Conservation (phyloP, 2,113 vertebrate genomes). For the Ophiodon elongatus region DNA sequence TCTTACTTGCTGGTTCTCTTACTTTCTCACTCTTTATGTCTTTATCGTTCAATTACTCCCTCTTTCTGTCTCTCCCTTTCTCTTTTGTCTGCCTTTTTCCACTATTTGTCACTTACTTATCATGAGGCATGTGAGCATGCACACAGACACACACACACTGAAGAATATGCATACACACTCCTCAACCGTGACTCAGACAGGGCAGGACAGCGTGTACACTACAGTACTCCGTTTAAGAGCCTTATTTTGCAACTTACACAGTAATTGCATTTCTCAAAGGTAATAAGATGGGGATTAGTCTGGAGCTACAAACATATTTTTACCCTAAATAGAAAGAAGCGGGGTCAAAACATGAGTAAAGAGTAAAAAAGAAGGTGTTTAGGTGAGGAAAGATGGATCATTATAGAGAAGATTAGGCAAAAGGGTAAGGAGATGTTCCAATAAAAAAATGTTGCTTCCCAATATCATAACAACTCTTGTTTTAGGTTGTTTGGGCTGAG, state of each 20-base stretch:
- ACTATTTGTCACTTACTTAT: not conserved
- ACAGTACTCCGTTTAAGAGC: slow-evolving; percentile 33
- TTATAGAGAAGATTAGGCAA: not conserved
- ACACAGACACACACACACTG: slow-evolving; percentile 15
- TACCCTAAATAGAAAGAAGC: slow-evolving; percentile 27
- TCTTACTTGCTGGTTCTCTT: slow-evolving; percentile 27
- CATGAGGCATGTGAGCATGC: not conserved
- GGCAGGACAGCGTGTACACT: slow-evolving; percentile 27
- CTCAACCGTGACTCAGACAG: slow-evolving; percentile 29
- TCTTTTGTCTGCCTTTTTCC: not conserved
- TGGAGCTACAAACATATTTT: slow-evolving; percentile 61
- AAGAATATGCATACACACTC: slow-evolving; percentile 22
- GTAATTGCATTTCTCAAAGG: slow-evolving; percentile 69
- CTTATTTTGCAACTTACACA: slow-evolving; percentile 62
- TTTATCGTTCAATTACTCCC: slow-evolving; percentile 5
- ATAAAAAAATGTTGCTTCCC: not conserved
- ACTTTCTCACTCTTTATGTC: not conserved
- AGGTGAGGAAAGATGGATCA: not conserved
- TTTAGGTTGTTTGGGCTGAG: not conserved
- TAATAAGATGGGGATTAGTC: slow-evolving; percentile 75
- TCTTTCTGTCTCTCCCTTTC: slow-evolving; percentile 18
- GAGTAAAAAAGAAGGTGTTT: not conserved
- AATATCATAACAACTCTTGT: not conserved
- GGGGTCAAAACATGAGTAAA: not conserved
- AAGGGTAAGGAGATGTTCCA: not conserved